Percentiles rank a stretch among this genome's conserved stretches.
Conservation (phyloP, 2,797 vertebrate species). For the Pyrocephalus nanus region DNA sequence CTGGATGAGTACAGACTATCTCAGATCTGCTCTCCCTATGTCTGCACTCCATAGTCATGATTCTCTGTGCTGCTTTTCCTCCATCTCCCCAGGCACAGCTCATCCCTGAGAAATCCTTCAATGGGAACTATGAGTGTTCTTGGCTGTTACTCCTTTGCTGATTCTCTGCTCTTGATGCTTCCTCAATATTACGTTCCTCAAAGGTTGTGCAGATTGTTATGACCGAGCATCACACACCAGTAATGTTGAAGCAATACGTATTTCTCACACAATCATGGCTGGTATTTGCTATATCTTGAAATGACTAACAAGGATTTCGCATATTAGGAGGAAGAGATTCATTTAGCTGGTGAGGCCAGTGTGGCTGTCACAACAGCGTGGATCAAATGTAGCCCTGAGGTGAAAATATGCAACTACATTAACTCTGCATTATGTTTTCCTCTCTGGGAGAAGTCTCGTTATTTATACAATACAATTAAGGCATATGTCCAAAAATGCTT, state of each 20-base stretch:
- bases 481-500: not conserved
- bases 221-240: fast-evolving
- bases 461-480: constrained; percentile 36
- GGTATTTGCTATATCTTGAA: constrained; percentile 1
- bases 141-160: not conserved
- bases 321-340: constrained; percentile 39
- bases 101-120: not conserved
- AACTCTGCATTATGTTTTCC: constrained; percentile 31
- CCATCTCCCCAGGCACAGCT: not conserved
- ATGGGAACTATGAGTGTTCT: not conserved
- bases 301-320: not conserved
- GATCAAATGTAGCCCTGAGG: constrained; percentile 58
- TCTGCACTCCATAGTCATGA: not conserved
- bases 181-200: fast-evolving
- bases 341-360: constrained; percentile 1
- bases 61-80: not conserved
- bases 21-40: not conserved
- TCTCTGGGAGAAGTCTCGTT: not conserved
- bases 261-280: not conserved
- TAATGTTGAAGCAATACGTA: not conserved
- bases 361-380: constrained; percentile 9
- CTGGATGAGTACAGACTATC: not conserved
- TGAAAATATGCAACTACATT: constrained; percentile 39
- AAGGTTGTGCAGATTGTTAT: not conserved
- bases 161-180: not conserved